A percentile compares a stretch with the other conserved stretches of the same genome.
Evolutionary conservation across 2,888 invertebrate genomes (phyloP).

Genomic region (Gnatocerus cornutus): DNA sequence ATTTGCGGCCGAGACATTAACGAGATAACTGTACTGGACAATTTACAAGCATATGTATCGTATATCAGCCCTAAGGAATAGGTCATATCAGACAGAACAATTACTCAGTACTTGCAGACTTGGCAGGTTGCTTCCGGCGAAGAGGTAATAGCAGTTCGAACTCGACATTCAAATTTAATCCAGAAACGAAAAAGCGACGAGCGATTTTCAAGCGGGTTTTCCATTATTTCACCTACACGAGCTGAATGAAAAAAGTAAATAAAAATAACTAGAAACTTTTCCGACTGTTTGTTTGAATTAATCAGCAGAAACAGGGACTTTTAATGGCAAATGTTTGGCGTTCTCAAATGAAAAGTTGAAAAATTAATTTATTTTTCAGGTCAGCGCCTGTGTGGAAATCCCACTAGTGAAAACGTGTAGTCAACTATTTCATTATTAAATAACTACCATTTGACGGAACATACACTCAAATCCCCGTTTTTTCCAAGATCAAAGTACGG

Average conservation of each 20-base stretch:
- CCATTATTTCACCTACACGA: conserved; percentile 29
- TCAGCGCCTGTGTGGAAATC: conserved; percentile 11
- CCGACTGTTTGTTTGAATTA: conserved; percentile 46
- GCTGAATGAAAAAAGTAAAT: conserved; percentile 38
- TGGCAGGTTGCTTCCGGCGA: conserved; percentile 42
- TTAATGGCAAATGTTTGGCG: conserved; percentile 29
- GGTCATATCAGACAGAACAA: conserved; percentile 56
- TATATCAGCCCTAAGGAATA: conserved; percentile 57
- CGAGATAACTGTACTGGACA: conserved; percentile 54
- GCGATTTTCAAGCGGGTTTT: conserved; percentile 16
- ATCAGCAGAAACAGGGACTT: conserved; percentile 48
- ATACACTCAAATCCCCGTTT: too few species aligned
- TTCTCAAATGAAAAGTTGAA: conserved; percentile 36
- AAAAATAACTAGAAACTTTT: conserved; percentile 48
- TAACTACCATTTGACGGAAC: not conserved
- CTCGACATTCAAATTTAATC: conserved; percentile 28
- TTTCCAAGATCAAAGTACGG: not conserved
- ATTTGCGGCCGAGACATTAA: conserved; percentile 48
- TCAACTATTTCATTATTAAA: conserved; percentile 4
- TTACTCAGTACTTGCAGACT: conserved; percentile 52
- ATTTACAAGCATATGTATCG: conserved; percentile 54
- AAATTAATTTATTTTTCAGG: conserved; percentile 36
- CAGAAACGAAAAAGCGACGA: conserved; percentile 7
- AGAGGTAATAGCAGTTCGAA: conserved; percentile 29
- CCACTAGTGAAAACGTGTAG: not conserved